Evolutionary conservation across 2,888 invertebrate species (phyloP).

Genomic region (Tetragonula carbonaria): DNA sequence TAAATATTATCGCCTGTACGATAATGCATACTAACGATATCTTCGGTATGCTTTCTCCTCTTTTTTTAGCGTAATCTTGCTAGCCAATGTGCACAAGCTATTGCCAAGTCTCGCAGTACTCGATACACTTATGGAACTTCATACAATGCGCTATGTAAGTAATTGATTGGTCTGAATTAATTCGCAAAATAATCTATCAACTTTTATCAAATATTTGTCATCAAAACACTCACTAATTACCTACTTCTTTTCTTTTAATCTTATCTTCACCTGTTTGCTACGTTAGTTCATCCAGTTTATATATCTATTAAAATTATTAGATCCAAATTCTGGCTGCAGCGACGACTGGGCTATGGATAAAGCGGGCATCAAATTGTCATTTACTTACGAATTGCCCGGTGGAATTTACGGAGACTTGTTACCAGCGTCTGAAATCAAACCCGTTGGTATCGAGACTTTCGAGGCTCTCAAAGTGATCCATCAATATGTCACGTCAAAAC

Average conservation of each 20-base stretch:
- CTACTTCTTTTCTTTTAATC: not conserved
- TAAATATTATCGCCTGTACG: not conserved
- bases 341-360: conserved; percentile 88
- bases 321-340: conserved; percentile 87
- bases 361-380: conserved; percentile 86
- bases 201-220: not conserved
- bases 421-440: conserved; percentile 85
- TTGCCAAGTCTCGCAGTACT: conserved; percentile 67
- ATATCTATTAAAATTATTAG: conserved; percentile 67
- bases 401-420: conserved; percentile 85
- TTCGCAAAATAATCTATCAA: not conserved
- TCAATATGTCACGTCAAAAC: conserved; percentile 76
- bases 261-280: too few relatives aligned
- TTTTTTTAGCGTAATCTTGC: conserved; percentile 67
- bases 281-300: not conserved
- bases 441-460: conserved; percentile 87
- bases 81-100: conserved; percentile 66
- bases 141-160: conserved; percentile 80
- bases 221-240: not conserved
- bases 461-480: conserved; percentile 85
- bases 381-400: conserved; percentile 88
- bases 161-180: not conserved
- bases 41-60: not conserved
- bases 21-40: not conserved
- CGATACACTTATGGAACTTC: conserved; percentile 83